Base-by-base conservation (phyloP, 2,113 vertebrate species). In the Charina bottae region DNA sequence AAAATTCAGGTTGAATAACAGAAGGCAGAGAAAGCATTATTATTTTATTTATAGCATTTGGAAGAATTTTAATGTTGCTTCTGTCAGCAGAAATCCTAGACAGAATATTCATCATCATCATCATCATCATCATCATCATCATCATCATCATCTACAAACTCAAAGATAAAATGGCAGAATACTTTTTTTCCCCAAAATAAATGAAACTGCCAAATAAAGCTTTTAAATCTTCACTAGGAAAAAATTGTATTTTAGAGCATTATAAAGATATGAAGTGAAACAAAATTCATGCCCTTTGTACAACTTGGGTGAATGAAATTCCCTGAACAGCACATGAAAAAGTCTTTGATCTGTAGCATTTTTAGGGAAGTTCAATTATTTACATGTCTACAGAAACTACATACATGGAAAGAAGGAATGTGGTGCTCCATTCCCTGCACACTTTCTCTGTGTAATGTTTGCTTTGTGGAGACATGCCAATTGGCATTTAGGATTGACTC, bases 21-120 rank as follows among this genome's bases (percentile, higher is more conserved):
- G 0, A 46, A 68, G 3, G 23, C 0, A 28, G 0, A 1, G 0
- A 59, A 83, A 1, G 21, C 4, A 2, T 85, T 9, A 10, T 21
- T 15, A 59, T 59, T 85, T 8, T 72, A 56, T 56, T 8, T 2
- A 37, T 64, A 54, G 1, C 42, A 7, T 85, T 85, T 17, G 24
- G 59, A 91, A 46, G 1, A 28, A 56, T 49, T 68, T 90, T 42
- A 55, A 59, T 78, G 0, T 0, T 6, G 0, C 1, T 23, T 85
- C 46, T 90, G 6, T 26, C 33, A 28, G 7, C 21, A 8, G n/a
- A 24, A 28, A 13, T 83, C 56, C 11, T 33, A 49, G 78, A 89
- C 49, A 89, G 37, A 78, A 42, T 78, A 42, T n/a, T n/a, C n/a
- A n/a, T n/a, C n/a, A n/a, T 42, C 42, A 2, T 42, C 42, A 2